Evolutionary conservation across 2,888 invertebrate species (phyloP).

Genomic region (Enchytraeus crypticus): DNA sequence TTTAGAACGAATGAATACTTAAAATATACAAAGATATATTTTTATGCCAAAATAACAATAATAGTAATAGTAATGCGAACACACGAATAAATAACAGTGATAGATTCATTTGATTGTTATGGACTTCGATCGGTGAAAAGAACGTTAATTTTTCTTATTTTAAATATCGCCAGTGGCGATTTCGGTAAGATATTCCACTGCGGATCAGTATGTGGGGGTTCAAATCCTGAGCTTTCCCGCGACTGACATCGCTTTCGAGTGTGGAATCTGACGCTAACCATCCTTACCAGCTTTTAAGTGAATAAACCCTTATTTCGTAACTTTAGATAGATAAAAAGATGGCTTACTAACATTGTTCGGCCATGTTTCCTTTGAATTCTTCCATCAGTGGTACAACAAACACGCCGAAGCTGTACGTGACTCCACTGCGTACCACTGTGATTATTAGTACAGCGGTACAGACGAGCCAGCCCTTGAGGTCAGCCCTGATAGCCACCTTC

Average conservation of each 20-base stretch:
- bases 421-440: slow-evolving; percentile 30
- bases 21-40: too few relatives aligned
- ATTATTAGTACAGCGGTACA: slow-evolving; percentile 30
- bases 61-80: too few relatives aligned
- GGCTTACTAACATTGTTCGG: slow-evolving; percentile 31
- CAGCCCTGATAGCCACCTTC: background rate
- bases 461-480: slow-evolving; percentile 28
- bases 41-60: too few relatives aligned
- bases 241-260: too few relatives aligned
- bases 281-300: background rate
- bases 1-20: too few relatives aligned
- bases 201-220: too few relatives aligned
- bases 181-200: too few relatives aligned
- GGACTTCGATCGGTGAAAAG: too few relatives aligned
- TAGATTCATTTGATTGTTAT: too few relatives aligned
- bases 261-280: background rate
- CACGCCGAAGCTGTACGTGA: slow-evolving; percentile 34
- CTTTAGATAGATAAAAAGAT: background rate
- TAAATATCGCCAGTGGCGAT: too few relatives aligned
- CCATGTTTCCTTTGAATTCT: slow-evolving; percentile 26
- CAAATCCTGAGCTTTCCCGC: too few relatives aligned
- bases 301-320: background rate
- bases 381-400: slow-evolving; percentile 31
- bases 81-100: too few relatives aligned
- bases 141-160: background rate